Percentiles rank a stretch among this genome's conserved stretches.
Conservation (phyloP, 1,140 invertebrate species). For the Aphidius gifuensis region DNA sequence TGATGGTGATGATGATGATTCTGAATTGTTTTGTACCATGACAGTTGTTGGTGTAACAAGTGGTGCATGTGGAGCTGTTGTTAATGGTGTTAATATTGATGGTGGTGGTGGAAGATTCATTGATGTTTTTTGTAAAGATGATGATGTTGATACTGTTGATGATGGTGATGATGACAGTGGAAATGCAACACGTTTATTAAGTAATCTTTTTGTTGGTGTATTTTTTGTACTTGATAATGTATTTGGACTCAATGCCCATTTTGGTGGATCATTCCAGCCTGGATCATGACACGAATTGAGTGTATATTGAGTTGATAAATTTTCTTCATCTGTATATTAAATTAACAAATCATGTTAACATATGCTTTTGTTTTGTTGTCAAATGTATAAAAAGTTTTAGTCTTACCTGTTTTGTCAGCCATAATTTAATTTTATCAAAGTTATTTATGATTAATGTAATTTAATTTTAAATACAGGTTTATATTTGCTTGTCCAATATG, state of each 20-base stretch:
- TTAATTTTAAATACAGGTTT: no score
- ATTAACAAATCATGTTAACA: background rate
- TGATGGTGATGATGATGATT: background rate
- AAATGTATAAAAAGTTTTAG: no score
- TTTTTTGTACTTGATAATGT: constrained; percentile 21
- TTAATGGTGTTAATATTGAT: constrained; percentile 27
- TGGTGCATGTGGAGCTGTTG: constrained; percentile 37
- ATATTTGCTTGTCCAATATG: no score
- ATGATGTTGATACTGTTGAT: constrained; percentile 13
- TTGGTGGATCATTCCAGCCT: constrained; percentile 58
- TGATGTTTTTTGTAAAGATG: constrained; percentile 18
- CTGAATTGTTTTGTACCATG: no score
- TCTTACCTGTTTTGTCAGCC: no score
- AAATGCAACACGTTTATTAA: constrained; percentile 55
- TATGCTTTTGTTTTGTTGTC: background rate
- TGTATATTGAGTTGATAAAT: constrained; percentile 42
- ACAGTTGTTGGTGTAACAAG: constrained; percentile 23
- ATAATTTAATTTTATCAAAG: no score
- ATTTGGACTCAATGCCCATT: constrained; percentile 41
- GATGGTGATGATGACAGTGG: constrained; percentile 39
- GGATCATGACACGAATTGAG: constrained; percentile 45
- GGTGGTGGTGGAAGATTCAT: constrained; percentile 32
- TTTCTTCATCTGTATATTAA: constrained; percentile 18
- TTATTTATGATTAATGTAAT: no score
- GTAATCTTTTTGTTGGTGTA: constrained; percentile 39